A percentile compares a stretch with the other conserved stretches of the same genome.
Evolutionary conservation across 2,888 invertebrate species (phyloP).

Genomic region (Dromius quadrimaculatus): DNA sequence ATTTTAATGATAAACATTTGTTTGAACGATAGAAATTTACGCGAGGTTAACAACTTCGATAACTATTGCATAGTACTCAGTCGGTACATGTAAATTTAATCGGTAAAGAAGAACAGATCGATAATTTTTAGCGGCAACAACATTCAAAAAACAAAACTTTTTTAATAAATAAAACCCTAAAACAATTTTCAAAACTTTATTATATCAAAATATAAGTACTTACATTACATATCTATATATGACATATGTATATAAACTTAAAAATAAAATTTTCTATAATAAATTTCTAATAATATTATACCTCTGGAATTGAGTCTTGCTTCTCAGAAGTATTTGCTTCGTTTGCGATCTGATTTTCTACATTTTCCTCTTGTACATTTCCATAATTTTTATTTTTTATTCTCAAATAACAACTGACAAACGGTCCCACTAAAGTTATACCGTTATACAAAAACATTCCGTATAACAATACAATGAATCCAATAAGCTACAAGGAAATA

Average conservation of each 20-base stretch:
- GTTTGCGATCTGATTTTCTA: conserved; percentile 63
- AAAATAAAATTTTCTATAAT: not conserved
- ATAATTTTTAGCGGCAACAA: conserved; percentile 20
- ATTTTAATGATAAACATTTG: conserved; percentile 49
- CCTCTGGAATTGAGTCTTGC: too few relatives aligned
- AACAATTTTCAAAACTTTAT: not conserved
- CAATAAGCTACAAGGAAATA: conserved; percentile 71
- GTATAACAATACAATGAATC: conserved; percentile 79
- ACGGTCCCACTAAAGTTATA: conserved; percentile 59
- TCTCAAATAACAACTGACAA: conserved; percentile 57
- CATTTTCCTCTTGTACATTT: conserved; percentile 60
- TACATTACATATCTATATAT: not conserved
- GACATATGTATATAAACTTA: not conserved
- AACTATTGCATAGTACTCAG: conserved; percentile 48
- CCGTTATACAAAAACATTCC: conserved; percentile 89
- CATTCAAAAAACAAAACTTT: too few relatives aligned
- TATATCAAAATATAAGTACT: conserved; percentile 45
- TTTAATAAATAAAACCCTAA: too few relatives aligned
- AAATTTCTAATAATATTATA: not conserved
- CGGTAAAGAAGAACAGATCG: too few relatives aligned
- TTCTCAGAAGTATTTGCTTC: too few relatives aligned
- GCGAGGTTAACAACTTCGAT: conserved; percentile 52
- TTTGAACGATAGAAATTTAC: conserved; percentile 43
- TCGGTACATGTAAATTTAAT: conserved; percentile 27
- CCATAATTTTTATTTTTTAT: conserved; percentile 57